Evolutionary conservation across 2,797 vertebrate species (phyloP).

Genomic region (Neostethus bicornis): DNA sequence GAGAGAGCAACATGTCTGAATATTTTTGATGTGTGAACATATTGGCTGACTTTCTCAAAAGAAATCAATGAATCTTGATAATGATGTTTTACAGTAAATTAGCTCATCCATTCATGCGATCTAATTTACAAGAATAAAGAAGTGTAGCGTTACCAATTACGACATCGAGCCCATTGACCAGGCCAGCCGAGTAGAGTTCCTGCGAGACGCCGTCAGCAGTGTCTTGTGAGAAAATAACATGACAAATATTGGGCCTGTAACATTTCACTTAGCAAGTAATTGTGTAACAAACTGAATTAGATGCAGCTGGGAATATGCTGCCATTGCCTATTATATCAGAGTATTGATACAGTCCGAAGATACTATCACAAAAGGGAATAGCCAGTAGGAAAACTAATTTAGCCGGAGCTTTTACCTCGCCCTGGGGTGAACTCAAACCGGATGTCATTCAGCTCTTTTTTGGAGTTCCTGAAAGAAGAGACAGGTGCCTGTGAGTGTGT

Average conservation of each 20-base stretch:
- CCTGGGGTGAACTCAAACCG: conserved; percentile 98
- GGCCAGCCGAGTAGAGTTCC: conserved; percentile 96
- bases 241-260: conserved; percentile 64
- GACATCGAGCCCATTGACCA: conserved; percentile 95
- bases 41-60: neutral
- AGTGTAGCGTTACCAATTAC: conserved; percentile 87
- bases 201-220: conserved; percentile 98
- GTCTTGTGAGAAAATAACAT: conserved; percentile 79
- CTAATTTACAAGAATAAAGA: conserved; percentile 18
- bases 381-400: conserved; percentile 28
- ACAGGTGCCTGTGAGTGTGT: conserved; percentile 14
- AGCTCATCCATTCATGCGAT: conserved; percentile 2
- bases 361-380: conserved; percentile 24
- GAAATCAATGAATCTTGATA: conserved; percentile 3
- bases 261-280: conserved; percentile 50
- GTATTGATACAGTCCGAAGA: conserved; percentile 12
- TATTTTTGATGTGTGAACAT: neutral
- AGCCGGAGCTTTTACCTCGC: conserved; percentile 83
- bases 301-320: conserved; percentile 27
- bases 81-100: neutral
- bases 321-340: conserved; percentile 23
- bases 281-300: conserved; percentile 41
- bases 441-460: conserved; percentile 98
- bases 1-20: conserved; percentile 9
- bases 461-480: conserved; percentile 88